A percentile compares a stretch with the other conserved stretches of the same genome.
phyloP scores from a whole-genome alignment of 2,888 invertebrate species.

The Portevinia maculata region DNA sequence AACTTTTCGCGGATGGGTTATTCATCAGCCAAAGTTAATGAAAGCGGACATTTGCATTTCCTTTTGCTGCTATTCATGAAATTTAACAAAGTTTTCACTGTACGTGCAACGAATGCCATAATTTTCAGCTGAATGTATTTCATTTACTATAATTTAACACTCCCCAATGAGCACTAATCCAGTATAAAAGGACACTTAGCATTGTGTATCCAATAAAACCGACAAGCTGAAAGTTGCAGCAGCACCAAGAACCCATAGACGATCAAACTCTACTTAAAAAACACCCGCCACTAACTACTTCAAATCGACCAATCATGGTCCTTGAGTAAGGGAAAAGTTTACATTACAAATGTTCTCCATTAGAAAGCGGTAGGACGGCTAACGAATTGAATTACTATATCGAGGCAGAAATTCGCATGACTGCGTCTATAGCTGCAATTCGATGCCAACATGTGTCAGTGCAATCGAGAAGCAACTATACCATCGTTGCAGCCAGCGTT shows the following conservation, averaged over 20 bases:
- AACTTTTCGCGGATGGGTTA: constrained; percentile 11
- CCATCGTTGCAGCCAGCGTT: background rate
- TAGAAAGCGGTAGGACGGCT: constrained; percentile 14
- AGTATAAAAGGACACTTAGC: background rate
- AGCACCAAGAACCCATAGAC: background rate
- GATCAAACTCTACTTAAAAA: constrained; percentile 13
- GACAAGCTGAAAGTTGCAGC: background rate
- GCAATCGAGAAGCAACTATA: constrained; percentile 5
- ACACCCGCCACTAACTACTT: constrained; percentile 14
- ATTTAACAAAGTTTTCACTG: background rate
- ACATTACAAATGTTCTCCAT: constrained; percentile 13
- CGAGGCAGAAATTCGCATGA: constrained; percentile 47
- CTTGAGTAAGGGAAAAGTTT: constrained; percentile 24
- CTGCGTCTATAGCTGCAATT: constrained; percentile 26
- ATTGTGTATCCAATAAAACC: background rate
- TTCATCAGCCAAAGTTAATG: constrained; percentile 7
- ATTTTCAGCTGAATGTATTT: no score
- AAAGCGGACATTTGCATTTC: constrained; percentile 20
- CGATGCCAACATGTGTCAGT: constrained; percentile 3
- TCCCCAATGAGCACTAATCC: no score
- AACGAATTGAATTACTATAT: constrained; percentile 64
- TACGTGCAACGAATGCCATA: background rate
- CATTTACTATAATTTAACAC: no score
- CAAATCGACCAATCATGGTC: constrained; percentile 39
- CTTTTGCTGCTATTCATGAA: constrained; percentile 3